Evolutionary conservation across 2,797 vertebrate genomes (phyloP).

Genomic region (Phrynocephalus guinanensis): DNA sequence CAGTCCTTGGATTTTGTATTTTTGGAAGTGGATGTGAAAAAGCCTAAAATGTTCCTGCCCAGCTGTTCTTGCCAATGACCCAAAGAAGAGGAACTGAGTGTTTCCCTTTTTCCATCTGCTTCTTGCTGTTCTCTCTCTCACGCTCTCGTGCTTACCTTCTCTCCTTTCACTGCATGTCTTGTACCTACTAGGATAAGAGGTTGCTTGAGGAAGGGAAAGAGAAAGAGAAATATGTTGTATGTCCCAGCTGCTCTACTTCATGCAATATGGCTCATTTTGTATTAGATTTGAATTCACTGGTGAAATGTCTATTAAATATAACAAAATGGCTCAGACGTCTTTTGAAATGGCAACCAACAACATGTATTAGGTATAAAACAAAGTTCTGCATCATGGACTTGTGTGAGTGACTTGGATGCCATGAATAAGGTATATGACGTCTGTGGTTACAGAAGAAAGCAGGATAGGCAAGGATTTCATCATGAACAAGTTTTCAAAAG

Average conservation of each 20-base stretch:
- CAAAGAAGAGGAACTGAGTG: constrained; percentile 18
- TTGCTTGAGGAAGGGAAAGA: background rate
- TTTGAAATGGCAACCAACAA: background rate
- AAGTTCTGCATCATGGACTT: background rate
- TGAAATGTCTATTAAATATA: background rate
- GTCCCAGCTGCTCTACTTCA: background rate
- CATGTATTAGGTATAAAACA: background rate
- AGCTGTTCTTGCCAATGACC: constrained; percentile 15
- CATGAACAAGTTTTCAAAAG: background rate
- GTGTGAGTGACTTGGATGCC: background rate
- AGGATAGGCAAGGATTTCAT: background rate
- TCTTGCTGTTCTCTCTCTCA: constrained; percentile 17
- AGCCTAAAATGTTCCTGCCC: background rate
- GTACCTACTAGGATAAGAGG: background rate
- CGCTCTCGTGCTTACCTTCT: constrained; percentile 25
- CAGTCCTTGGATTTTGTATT: background rate
- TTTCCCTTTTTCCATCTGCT: constrained; percentile 21
- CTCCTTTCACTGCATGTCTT: background rate
- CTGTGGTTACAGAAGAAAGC: background rate
- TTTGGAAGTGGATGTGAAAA: background rate
- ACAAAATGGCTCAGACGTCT: background rate
- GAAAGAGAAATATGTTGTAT: background rate
- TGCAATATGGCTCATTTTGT: background rate
- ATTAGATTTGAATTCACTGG: background rate
- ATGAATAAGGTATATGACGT: background rate